Conservation (phyloP, 2,113 vertebrate genomes). For the Spermophilus dauricus region DNA sequence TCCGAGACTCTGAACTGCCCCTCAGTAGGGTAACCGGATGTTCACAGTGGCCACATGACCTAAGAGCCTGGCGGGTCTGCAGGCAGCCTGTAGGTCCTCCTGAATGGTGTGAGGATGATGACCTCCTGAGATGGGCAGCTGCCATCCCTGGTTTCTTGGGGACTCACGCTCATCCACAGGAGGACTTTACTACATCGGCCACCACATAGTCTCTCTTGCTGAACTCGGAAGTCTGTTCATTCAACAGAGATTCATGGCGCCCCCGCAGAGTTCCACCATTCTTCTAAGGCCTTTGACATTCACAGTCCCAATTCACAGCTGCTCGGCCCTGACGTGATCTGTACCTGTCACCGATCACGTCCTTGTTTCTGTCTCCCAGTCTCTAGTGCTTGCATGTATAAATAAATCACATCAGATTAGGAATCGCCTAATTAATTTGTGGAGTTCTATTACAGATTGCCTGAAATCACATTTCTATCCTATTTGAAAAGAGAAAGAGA, state of each 20-base stretch:
- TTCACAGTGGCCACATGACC: no score
- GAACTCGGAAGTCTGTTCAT: neutral
- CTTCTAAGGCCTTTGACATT: neutral
- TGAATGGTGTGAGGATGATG: neutral
- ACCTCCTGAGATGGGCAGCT: neutral
- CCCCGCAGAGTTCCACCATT: neutral
- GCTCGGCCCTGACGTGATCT: neutral
- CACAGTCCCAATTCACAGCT: neutral
- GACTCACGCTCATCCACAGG: accelerated
- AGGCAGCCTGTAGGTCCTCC: no score
- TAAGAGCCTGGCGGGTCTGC: no score
- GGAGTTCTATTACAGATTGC: neutral
- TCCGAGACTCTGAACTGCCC: accelerated
- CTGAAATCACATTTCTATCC: neutral
- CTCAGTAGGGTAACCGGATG: neutral
- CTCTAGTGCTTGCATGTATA: neutral
- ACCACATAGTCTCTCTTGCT: accelerated
- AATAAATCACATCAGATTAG: neutral
- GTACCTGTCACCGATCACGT: neutral
- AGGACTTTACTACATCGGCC: accelerated
- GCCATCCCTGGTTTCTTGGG: neutral
- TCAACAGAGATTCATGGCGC: neutral
- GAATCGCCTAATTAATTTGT: neutral
- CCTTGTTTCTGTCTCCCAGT: accelerated
- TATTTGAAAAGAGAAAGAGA: neutral